These are phyloP conservation scores for Carterocephalus palaemon DNA, from an alignment of 2,888 invertebrate species.

Conservation along the genomic window DNA sequence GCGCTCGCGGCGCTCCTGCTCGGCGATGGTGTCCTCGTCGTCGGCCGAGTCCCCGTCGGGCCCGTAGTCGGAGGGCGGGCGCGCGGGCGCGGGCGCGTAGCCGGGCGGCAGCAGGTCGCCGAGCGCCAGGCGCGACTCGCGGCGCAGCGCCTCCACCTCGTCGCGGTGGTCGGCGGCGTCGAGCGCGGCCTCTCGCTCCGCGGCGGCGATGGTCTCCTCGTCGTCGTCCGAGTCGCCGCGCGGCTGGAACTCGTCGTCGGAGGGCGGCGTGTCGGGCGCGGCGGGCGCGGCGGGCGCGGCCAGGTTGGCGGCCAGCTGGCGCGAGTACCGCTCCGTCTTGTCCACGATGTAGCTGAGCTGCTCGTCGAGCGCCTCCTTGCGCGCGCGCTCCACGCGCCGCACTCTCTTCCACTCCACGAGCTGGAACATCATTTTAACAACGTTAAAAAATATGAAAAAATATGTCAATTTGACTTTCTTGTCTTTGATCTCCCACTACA, in stretches of 20 bases:
- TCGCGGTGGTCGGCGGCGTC: slow-evolving; percentile 78
- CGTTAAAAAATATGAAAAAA: neutral
- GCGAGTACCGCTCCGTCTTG: slow-evolving; percentile 98
- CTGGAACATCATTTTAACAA: slow-evolving; percentile 48
- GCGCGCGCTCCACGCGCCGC: slow-evolving; percentile 94
- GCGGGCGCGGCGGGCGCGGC: slow-evolving; percentile 33
- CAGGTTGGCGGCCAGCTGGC: slow-evolving; percentile 92
- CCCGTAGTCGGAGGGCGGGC: slow-evolving; percentile 85
- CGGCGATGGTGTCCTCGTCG: slow-evolving; percentile 68
- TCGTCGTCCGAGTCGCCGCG: slow-evolving; percentile 87
- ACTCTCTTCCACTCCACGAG: slow-evolving; percentile 96
- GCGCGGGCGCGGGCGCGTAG: slow-evolving; percentile 84
- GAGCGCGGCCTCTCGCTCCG: slow-evolving; percentile 83
- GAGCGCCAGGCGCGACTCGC: slow-evolving; percentile 93
- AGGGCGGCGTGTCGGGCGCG: slow-evolving; percentile 44
- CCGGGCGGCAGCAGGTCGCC: slow-evolving; percentile 92
- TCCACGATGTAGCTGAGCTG: slow-evolving; percentile 98
- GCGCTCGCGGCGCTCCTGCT: slow-evolving; percentile 81
- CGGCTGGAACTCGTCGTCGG: slow-evolving; percentile 90
- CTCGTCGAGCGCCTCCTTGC: slow-evolving; percentile 96
- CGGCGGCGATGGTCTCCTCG: slow-evolving; percentile 95
- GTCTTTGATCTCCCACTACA: too few species aligned
- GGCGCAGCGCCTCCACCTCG: slow-evolving; percentile 91
- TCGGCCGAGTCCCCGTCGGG: slow-evolving; percentile 83
- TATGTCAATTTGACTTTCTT: too few species aligned